Conservation (phyloP, 2,113 vertebrate species). For the Rhadina sibilatrix region DNA sequence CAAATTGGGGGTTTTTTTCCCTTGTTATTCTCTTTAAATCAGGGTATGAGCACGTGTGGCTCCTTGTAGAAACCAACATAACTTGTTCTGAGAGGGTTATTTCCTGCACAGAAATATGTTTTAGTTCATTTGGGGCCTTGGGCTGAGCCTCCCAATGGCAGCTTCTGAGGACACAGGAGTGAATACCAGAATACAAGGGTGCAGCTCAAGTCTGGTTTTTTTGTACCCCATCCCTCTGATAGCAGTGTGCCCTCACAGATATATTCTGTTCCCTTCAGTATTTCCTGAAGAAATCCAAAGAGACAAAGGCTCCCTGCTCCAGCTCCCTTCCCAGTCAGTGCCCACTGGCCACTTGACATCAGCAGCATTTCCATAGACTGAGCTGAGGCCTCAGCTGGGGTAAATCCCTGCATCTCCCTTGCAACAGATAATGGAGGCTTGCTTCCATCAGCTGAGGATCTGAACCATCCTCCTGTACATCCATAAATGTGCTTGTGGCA, state of each 20-base stretch:
- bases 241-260: neutral
- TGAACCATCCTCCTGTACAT: neutral
- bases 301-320: neutral
- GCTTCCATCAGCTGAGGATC: neutral
- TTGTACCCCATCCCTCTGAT: neutral
- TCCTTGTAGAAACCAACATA: neutral
- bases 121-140: neutral
- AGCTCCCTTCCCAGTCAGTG: neutral
- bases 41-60: fast-evolving
- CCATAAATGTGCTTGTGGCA: neutral
- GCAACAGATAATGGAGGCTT: neutral
- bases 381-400: neutral
- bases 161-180: neutral
- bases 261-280: neutral
- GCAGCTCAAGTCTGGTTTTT: neutral
- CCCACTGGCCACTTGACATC: neutral
- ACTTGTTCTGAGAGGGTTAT: neutral
- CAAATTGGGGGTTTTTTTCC: fast-evolving
- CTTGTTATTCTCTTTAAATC: neutral
- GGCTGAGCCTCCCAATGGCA: neutral
- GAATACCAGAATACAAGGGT: neutral
- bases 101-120: neutral
- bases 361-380: neutral
- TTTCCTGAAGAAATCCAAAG: neutral
- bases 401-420: neutral